Percentiles rank a stretch among this genome's conserved stretches.
Conservation (phyloP, 2,888 invertebrate species). For the Tachina grossa region DNA sequence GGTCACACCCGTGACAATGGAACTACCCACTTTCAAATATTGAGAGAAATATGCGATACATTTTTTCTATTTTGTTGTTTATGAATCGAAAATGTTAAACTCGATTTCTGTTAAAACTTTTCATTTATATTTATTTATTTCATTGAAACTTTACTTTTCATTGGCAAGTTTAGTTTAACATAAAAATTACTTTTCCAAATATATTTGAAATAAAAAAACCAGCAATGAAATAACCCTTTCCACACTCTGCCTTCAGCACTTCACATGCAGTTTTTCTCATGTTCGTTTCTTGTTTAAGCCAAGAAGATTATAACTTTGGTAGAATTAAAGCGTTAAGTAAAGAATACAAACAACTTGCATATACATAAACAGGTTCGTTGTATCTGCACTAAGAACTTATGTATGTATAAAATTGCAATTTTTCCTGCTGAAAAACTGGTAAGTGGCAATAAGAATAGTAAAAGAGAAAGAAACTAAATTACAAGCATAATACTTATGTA, state of each 20-base stretch:
- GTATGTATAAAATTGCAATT: conserved; percentile 53
- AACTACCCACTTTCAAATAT: no score
- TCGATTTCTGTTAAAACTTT: no score
- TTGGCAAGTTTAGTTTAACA: no score
- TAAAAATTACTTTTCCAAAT: no score
- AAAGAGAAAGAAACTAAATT: conserved; percentile 37
- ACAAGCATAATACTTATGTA: conserved; percentile 25
- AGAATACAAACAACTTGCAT: conserved; percentile 14
- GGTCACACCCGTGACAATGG: no score
- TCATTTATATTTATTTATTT: no score
- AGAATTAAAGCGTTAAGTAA: conserved; percentile 52
- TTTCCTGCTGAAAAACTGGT: conserved; percentile 17
- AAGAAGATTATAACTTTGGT: conserved; percentile 57
- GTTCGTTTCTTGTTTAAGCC: conserved; percentile 35
- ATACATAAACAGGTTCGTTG: conserved; percentile 57
- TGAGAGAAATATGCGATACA: no score
- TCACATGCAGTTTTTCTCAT: conserved; percentile 14
- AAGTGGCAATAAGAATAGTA: not conserved
- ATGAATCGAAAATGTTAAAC: no score
- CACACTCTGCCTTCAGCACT: not conserved
- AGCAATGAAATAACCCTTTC: conserved; percentile 16
- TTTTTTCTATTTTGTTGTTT: no score
- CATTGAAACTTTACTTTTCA: no score
- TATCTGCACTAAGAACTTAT: conserved; percentile 21
- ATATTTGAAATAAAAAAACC: not conserved